Conservation (phyloP, 2,113 vertebrate species). For the Collichthys lucidus region DNA sequence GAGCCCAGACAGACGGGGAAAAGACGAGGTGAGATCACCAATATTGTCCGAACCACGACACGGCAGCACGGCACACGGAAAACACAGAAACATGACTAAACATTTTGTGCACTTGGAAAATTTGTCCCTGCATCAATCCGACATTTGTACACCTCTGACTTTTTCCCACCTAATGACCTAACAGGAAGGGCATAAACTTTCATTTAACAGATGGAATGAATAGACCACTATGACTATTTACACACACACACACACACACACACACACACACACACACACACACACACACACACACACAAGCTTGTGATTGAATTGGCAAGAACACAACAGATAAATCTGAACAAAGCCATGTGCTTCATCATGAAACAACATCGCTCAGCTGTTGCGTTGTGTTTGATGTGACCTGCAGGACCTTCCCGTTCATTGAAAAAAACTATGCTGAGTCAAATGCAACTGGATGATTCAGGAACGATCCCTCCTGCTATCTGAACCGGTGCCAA, state of each 20-base stretch:
- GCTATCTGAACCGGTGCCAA: slow-evolving; percentile 54
- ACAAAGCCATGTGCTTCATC: slow-evolving; percentile 7
- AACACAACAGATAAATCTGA: slow-evolving; percentile 38
- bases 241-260: slow-evolving; percentile 42
- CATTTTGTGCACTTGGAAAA: slow-evolving; percentile 30
- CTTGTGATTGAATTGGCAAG: slow-evolving; percentile 11
- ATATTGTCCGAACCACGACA: slow-evolving; percentile 10
- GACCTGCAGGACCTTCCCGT: slow-evolving; percentile 22
- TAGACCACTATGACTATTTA: slow-evolving; percentile 59
- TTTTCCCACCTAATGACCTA: slow-evolving; percentile 53
- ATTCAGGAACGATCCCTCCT: slow-evolving; percentile 58
- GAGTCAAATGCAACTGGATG: slow-evolving; percentile 63
- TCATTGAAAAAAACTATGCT: slow-evolving; percentile 61
- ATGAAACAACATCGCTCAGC: slow-evolving; percentile 12
- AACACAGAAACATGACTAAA: neutral
- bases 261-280: too few relatives aligned
- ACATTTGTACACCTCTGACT: slow-evolving; percentile 41
- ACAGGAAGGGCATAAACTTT: slow-evolving; percentile 65
- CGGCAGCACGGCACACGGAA: neutral
- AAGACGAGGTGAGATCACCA: slow-evolving; percentile 36
- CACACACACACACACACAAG: too few relatives aligned
- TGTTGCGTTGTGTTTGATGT: slow-evolving; percentile 34
- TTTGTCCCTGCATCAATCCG: slow-evolving; percentile 38
- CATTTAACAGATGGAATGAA: slow-evolving; percentile 65
- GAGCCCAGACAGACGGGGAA: slow-evolving; percentile 30